Evolutionary conservation across 2,113 vertebrate genomes (phyloP).

Genomic region (Danionella cerebrum): DNA sequence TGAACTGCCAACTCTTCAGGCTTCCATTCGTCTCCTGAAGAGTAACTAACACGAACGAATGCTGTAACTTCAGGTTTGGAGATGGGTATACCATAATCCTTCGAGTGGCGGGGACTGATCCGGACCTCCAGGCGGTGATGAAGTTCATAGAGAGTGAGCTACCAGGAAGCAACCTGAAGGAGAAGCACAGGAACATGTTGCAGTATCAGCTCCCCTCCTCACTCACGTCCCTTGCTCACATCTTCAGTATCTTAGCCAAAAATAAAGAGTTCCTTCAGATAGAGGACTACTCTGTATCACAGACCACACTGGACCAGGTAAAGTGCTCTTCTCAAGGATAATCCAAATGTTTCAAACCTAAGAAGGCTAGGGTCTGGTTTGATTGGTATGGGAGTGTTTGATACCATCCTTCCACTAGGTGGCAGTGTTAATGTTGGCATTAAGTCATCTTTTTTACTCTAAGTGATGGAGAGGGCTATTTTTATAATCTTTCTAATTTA

Average conservation of each 20-base stretch:
- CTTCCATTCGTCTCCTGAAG: no score
- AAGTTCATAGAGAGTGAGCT: conserved; percentile 89
- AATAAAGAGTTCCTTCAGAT: conserved; percentile 84
- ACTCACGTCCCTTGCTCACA: conserved; percentile 79
- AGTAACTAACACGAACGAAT: no score
- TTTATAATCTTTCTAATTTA: no score
- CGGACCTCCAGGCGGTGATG: conserved; percentile 82
- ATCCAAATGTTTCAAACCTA: no score
- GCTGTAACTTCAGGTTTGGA: conserved; percentile 73
- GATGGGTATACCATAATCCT: conserved; percentile 96
- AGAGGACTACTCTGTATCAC: conserved; percentile 95
- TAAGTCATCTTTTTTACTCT: no score
- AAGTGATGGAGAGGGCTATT: no score
- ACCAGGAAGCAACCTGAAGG: conserved; percentile 85
- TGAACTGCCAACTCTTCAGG: no score
- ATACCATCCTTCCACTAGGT: no score
- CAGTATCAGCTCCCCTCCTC: conserved; percentile 94
- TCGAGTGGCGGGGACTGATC: conserved; percentile 79
- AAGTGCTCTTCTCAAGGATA: conserved; percentile 44
- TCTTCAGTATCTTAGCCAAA: conserved; percentile 88
- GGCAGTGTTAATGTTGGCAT: no score
- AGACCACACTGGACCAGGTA: conserved; percentile 98
- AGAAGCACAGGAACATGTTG: conserved; percentile 91
- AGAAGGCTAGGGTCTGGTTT: no score
- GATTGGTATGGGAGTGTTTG: no score